A percentile compares a stretch with the other conserved stretches of the same genome.
Conservation (phyloP, 2,797 vertebrate genomes). For the Pyrocephalus nanus region DNA sequence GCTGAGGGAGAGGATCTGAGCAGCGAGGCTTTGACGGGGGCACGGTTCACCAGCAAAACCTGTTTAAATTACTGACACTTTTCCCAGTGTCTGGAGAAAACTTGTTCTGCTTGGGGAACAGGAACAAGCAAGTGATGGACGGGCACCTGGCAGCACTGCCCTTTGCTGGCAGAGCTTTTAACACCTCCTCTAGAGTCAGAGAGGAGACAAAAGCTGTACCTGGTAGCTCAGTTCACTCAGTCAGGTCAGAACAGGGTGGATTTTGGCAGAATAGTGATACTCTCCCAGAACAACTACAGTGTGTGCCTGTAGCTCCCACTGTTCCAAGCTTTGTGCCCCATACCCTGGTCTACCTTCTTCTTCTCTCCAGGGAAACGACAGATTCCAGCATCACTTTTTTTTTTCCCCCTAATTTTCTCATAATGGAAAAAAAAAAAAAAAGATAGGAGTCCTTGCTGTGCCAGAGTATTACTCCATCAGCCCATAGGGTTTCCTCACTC, state of each 20-base stretch:
- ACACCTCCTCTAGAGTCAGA: background rate
- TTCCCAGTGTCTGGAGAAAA: background rate
- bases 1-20: background rate
- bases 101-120: background rate
- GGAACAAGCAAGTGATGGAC: background rate
- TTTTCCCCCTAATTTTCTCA: background rate
- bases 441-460: background rate
- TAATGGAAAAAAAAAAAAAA: background rate
- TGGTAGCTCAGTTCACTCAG: background rate
- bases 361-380: fast-evolving
- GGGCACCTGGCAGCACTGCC: background rate
- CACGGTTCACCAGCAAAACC: background rate
- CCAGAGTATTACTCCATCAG: background rate
- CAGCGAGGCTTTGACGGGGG: background rate
- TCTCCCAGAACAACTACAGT: background rate
- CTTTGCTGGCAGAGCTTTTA: background rate
- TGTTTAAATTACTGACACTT: background rate
- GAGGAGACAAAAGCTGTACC: background rate
- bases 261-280: background rate
- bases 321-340: background rate
- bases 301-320: background rate
- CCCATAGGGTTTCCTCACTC: background rate
- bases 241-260: background rate
- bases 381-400: background rate
- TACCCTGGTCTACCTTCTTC: background rate